A percentile compares a stretch with the other conserved stretches of the same genome.
phyloP scores from a whole-genome alignment of 1,140 invertebrate species.

The Harlomillsia oculata region DNA sequence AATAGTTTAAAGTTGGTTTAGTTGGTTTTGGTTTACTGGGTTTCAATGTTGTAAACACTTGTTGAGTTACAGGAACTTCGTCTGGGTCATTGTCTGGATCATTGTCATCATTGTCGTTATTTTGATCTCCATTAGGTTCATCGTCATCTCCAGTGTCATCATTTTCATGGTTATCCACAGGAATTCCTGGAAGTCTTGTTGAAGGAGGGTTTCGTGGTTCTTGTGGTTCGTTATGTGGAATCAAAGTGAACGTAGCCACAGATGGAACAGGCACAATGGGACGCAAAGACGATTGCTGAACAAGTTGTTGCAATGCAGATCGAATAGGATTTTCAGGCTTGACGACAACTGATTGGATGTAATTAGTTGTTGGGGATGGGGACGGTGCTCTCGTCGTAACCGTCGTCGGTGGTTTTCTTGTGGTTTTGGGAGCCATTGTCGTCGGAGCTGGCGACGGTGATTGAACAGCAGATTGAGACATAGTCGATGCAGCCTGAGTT shows the following conservation, averaged over 20 bases:
- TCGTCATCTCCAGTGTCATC: constrained; percentile 2
- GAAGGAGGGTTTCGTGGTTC: too few relatives aligned
- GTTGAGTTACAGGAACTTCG: constrained; percentile 7
- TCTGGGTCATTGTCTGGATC: neutral
- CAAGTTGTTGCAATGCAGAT: neutral
- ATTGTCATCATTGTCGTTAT: neutral
- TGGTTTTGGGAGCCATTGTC: neutral
- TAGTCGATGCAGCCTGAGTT: neutral
- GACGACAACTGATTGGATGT: neutral
- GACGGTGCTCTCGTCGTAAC: constrained; percentile 5
- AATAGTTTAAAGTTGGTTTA: constrained; percentile 3
- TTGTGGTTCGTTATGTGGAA: too few relatives aligned
- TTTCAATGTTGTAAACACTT: neutral
- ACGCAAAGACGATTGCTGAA: too few relatives aligned
- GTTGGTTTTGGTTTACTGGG: constrained; percentile 6
- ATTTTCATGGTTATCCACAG: constrained; percentile 21
- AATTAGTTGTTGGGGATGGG: neutral
- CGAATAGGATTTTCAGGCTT: neutral
- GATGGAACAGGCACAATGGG: too few relatives aligned
- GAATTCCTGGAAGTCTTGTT: constrained; percentile 18
- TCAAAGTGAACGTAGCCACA: too few relatives aligned
- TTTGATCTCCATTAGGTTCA: constrained; percentile 5
- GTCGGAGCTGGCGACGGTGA: neutral
- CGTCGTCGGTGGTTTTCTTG: neutral
- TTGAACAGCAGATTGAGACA: constrained; percentile 1